These are phyloP conservation scores for Drosophila anomalata DNA, from an alignment of 2,888 invertebrate genomes.

Conservation along the genomic window DNA sequence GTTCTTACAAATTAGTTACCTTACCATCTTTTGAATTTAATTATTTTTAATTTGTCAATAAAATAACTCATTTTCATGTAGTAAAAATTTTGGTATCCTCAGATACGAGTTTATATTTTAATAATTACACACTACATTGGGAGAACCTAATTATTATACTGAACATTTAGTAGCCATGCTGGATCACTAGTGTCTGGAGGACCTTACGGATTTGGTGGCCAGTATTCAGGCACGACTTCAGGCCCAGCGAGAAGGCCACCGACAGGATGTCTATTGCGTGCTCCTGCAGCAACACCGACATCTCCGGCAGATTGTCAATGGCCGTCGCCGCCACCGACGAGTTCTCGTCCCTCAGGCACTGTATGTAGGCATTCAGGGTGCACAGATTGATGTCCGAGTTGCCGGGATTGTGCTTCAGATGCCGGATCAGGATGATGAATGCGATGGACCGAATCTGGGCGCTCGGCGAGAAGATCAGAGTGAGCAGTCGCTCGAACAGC, in stretches of 20 bases:
- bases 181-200: constrained; percentile 91
- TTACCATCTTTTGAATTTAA: neutral
- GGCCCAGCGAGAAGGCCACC: constrained; percentile 92
- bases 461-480: constrained; percentile 87
- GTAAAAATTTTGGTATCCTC: constrained; percentile 9
- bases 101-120: constrained; percentile 12
- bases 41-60: constrained; percentile 7
- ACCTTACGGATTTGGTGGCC: constrained; percentile 91
- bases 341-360: constrained; percentile 91
- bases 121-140: constrained; percentile 3
- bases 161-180: constrained; percentile 88
- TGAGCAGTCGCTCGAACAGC: constrained; percentile 87
- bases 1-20: neutral
- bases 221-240: constrained; percentile 91
- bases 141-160: neutral
- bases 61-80: neutral
- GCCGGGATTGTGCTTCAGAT: constrained; percentile 88
- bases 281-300: constrained; percentile 93
- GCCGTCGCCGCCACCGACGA: constrained; percentile 91
- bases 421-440: constrained; percentile 89
- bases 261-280: constrained; percentile 91
- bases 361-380: constrained; percentile 91
- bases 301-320: constrained; percentile 92
- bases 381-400: constrained; percentile 85
- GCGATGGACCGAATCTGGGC: constrained; percentile 88